phyloP scores from a whole-genome alignment of 1,140 invertebrate species.

The Eciton burchellii region DNA sequence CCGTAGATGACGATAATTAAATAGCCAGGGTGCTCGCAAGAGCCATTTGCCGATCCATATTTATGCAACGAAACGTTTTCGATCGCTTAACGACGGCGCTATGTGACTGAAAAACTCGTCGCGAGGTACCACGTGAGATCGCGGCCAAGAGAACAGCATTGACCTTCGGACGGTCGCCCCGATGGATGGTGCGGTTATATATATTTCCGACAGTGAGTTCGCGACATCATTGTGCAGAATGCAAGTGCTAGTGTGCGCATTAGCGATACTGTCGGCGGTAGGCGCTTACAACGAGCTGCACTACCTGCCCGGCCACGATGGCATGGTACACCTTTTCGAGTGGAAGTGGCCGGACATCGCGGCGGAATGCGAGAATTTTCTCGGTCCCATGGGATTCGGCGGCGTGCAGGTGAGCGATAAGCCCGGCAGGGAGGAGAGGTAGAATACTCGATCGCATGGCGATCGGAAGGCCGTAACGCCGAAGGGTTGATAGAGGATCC shows the following conservation, averaged over 20 bases:
- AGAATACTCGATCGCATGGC: background rate
- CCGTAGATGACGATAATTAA: conserved; percentile 27
- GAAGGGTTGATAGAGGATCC: background rate
- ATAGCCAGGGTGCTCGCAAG: background rate
- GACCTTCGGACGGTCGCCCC: conserved; percentile 56
- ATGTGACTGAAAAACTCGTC: background rate
- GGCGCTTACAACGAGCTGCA: conserved; percentile 67
- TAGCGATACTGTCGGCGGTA: conserved; percentile 31
- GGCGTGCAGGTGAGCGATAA: conserved; percentile 90
- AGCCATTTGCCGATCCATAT: background rate
- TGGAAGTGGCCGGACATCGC: conserved; percentile 90
- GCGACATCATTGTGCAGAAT: conserved; percentile 38
- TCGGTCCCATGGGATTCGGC: conserved; percentile 88
- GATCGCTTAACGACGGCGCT: background rate
- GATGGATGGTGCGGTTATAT: conserved; percentile 55
- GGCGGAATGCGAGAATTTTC: conserved; percentile 88
- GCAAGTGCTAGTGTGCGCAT: conserved; percentile 13
- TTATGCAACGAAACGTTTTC: conserved; percentile 14
- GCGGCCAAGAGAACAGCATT: background rate
- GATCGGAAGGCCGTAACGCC: background rate
- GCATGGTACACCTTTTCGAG: conserved; percentile 88
- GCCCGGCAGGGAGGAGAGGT: background rate
- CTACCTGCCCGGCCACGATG: conserved; percentile 68
- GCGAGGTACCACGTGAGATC: background rate
- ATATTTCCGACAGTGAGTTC: conserved; percentile 37